phyloP scores from a whole-genome alignment of 2,113 vertebrate species.

The Cercocebus atys region DNA sequence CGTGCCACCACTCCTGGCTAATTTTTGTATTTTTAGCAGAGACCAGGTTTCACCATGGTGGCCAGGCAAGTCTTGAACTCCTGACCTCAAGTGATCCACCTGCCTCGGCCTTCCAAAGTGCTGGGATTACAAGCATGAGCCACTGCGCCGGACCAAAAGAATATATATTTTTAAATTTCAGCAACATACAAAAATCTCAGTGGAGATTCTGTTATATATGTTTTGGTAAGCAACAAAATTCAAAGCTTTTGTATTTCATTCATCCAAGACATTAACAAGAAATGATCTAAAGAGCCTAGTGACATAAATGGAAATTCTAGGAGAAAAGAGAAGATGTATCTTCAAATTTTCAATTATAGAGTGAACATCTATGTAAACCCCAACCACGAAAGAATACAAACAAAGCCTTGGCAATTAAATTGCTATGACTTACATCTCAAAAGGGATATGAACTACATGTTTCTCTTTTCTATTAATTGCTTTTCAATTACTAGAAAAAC shows the following conservation, averaged over 20 bases:
- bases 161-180: background rate
- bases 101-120: too few relatives aligned
- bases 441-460: background rate
- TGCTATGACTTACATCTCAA: background rate
- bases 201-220: background rate
- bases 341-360: background rate
- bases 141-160: background rate
- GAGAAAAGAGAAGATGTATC: background rate
- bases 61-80: too few relatives aligned
- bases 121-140: too few relatives aligned
- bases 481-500: conserved; percentile 36
- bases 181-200: background rate
- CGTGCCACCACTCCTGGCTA: too few relatives aligned
- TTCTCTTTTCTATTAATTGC: background rate
- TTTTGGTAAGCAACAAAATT: background rate
- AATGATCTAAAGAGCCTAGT: background rate
- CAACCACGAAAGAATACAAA: background rate
- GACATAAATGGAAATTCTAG: background rate
- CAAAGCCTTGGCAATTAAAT: background rate
- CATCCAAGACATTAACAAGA: conserved; percentile 18
- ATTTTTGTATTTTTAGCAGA: too few relatives aligned
- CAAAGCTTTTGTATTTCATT: conserved; percentile 40
- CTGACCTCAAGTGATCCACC: too few relatives aligned
- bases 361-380: background rate
- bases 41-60: too few relatives aligned